Base-by-base conservation (phyloP, 2,797 vertebrate genomes). In the Sphenopsis melanotis region DNA sequence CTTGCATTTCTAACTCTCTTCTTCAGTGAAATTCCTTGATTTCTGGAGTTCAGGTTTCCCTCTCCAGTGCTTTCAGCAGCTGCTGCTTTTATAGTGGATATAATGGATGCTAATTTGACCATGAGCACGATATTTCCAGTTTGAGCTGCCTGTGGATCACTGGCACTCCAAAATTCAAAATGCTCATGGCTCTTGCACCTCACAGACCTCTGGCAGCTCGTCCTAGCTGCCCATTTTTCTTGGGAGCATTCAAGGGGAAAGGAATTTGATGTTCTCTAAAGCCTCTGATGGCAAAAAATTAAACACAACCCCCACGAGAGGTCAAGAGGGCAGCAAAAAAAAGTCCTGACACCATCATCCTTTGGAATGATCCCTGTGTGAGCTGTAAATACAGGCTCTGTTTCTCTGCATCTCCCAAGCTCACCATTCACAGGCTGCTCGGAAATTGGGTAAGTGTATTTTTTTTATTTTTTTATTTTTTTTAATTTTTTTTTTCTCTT, bases 381-480 rank as follows among this genome's bases (percentile, higher is more conserved):
- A 87, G 83, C 6, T 71, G 90, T 78, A 94, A 96, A 94, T 85
- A 85, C 53, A 11, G 3, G 44, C 56, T 92, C 93, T 83, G 82
- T 91, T 95, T 36, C 70, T 39, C 80, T 46, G 60, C 90, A 88
- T 92, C 90, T 94, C 87, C 89, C 83, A 57, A 94, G 93, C 93
- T 95, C 92, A 85, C 39, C 1, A 95, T 95, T 94, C 95, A 85
- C 96, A 91, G 96, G 49, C 97, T 98, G 97, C 97, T 98, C 57
- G 94, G 97, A 98, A 98, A 97, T 87, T 94, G 97, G 96, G 96
- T 96, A 96, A 97, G 91, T 95, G 94, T n/a, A 20, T 4, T 8
- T 59, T 39, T 12, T 8, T 10, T 29, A 21, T 10, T 4, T 50
- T 52, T 44, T 55, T 24, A 2, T 11, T 42, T 78, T 4, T 50